phyloP scores from a whole-genome alignment of 2,113 vertebrate genomes.

The Colossoma macropomum region DNA sequence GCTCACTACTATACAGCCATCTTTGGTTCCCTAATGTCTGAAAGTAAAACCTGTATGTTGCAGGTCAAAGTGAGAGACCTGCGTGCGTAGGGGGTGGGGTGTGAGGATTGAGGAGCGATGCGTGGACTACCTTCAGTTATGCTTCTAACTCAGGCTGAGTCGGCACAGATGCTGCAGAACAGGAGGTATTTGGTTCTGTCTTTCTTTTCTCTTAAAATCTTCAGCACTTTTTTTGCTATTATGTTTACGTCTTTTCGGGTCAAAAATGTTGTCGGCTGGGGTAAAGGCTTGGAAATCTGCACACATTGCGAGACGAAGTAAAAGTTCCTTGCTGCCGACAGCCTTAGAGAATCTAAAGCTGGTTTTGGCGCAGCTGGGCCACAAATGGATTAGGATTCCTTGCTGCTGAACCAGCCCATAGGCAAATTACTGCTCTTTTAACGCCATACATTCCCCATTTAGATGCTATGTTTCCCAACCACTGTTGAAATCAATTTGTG shows the following conservation, averaged over 20 bases:
- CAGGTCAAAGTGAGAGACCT: constrained; percentile 60
- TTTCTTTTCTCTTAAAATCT: constrained; percentile 52
- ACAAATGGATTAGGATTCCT: constrained; percentile 29
- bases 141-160: constrained; percentile 80
- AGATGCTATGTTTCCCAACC: constrained; percentile 63
- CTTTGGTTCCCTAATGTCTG: constrained; percentile 78
- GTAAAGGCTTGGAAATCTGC: constrained; percentile 72
- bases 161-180: constrained; percentile 65
- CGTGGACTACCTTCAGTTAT: constrained; percentile 79
- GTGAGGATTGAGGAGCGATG: constrained; percentile 64
- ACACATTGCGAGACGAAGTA: constrained; percentile 56
- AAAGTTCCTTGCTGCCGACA: constrained; percentile 54
- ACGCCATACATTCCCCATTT: constrained; percentile 66
- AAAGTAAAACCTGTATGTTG: constrained; percentile 64
- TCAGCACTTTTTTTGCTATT: constrained; percentile 48
- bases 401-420: constrained; percentile 33
- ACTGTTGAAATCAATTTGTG: constrained; percentile 70
- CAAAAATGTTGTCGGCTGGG: background rate
- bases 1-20: constrained; percentile 81
- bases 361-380: constrained; percentile 35
- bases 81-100: constrained; percentile 27
- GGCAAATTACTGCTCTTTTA: constrained; percentile 51
- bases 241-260: constrained; percentile 50
- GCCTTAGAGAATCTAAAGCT: constrained; percentile 51
- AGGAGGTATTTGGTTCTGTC: constrained; percentile 56